Conservation (phyloP, 2,113 vertebrate species). For the Varanus salvator region DNA sequence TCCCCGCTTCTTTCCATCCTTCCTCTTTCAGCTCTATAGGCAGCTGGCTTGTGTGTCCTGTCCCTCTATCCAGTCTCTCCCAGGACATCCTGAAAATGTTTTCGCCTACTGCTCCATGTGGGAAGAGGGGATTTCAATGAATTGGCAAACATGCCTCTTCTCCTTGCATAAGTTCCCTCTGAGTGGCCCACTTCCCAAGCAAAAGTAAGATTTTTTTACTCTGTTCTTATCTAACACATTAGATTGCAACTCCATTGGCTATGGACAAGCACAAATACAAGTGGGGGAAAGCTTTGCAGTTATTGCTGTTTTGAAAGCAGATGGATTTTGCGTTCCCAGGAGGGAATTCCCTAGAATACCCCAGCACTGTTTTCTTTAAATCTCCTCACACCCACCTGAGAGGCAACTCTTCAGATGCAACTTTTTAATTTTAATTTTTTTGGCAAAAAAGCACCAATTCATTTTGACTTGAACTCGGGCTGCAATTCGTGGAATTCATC, state of each 20-base stretch:
- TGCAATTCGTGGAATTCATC: not conserved
- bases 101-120: rapidly evolving
- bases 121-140: not conserved
- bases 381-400: not conserved
- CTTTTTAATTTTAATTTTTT: not conserved
- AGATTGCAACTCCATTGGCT: not conserved
- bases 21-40: not conserved
- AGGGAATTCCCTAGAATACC: not conserved
- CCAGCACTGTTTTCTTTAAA: not conserved
- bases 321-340: not conserved
- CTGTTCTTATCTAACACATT: not conserved
- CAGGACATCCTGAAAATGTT: constrained; percentile 15
- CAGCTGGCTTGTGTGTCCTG: rapidly evolving
- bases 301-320: not conserved
- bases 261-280: not conserved
- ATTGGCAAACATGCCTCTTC: not conserved
- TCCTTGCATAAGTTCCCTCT: not conserved
- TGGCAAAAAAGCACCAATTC: no score
- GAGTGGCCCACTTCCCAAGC: not conserved
- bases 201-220: not conserved
- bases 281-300: not conserved
- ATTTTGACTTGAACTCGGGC: no score
- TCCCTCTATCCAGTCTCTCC: constrained; percentile 12
- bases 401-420: not conserved
- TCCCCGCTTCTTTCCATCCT: not conserved